Evolutionary conservation across 2,797 vertebrate genomes (phyloP), one percentile per base, ranked within the genome.

Genomic region (Fistularia commersonii): DNA sequence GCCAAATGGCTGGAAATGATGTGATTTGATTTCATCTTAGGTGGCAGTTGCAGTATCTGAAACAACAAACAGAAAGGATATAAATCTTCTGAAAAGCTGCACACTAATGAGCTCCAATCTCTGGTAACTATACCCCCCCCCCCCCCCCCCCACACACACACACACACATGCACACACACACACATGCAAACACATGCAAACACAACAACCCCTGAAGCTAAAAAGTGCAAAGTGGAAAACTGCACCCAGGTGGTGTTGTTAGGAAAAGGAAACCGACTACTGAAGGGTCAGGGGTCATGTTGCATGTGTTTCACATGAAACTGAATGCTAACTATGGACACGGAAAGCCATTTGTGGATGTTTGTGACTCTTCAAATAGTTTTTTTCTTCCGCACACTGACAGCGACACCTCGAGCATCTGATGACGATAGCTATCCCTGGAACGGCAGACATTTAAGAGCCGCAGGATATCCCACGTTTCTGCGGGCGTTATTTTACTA

Each of bases 231-330:
- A 65, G 69, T 74, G 54, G 65, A 72, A 79, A 87, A 89, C 58
- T 79, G 73, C 69, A 85, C 69, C 76, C 75, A 87, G 76, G 65
- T 81, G 79, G 57, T 65, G 42, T n/a, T 53, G 45, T 77, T 58
- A 61, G 66, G 70, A 75, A 76, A 60, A 57, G 69, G 64, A 84
- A 85, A 69, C 47, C 43, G 53, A 67, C 75, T 69, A 69, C 64
- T 59, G 45, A 44, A 33, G 50, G 71, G 72, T 71, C 75, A 73
- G 54, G 72, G 77, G 66, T 71, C 56, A 73, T 15, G 40, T 41
- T 73, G 48, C 57, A 77, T 55, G 57, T 73, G 66, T 67, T 74
- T 52, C 32, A 49, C 7, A 8, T 66, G 59, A 66, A 59, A 57
- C 47, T 47, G 57, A 56, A 63, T 58, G 52, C 6, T 61, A 69